Conservation (phyloP, 1,140 invertebrate species). For the Heliconius melpomene region DNA sequence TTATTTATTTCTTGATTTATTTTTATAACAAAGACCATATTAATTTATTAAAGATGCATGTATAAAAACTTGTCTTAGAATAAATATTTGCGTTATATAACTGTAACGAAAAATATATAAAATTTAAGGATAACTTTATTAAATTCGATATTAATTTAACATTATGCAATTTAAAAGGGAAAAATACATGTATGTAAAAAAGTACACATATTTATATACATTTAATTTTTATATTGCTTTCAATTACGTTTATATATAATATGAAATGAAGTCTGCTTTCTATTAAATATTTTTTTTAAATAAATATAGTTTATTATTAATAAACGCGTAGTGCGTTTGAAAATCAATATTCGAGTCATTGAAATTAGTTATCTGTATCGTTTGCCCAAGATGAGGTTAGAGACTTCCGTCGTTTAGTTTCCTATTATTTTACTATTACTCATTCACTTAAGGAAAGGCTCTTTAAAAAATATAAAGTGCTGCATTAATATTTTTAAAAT, state of each 20-base stretch:
- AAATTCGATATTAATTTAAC: background rate
- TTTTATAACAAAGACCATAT: too few species aligned
- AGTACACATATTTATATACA: background rate
- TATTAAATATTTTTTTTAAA: slow-evolving; percentile 8
- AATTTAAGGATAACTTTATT: background rate
- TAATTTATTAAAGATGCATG: too few species aligned
- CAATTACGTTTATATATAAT: background rate
- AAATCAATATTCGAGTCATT: slow-evolving; percentile 34
- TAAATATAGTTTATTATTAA: background rate
- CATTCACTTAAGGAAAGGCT: slow-evolving; percentile 45
- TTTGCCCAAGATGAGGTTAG: slow-evolving; percentile 28
- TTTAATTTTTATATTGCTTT: too few species aligned
- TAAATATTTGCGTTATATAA: background rate
- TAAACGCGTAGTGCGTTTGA: background rate
- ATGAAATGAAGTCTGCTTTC: background rate
- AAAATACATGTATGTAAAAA: background rate
- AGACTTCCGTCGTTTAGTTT: slow-evolving; percentile 72
- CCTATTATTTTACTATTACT: slow-evolving; percentile 63
- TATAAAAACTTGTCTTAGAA: too few species aligned
- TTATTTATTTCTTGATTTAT: too few species aligned
- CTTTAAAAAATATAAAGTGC: slow-evolving; percentile 44
- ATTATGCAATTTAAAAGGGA: background rate
- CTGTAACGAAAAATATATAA: background rate
- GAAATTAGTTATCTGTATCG: slow-evolving; percentile 27
- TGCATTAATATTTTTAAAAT: slow-evolving; percentile 60